phyloP scores from a whole-genome alignment of 2,797 vertebrate species.

The Orientallactaga sibirica region DNA sequence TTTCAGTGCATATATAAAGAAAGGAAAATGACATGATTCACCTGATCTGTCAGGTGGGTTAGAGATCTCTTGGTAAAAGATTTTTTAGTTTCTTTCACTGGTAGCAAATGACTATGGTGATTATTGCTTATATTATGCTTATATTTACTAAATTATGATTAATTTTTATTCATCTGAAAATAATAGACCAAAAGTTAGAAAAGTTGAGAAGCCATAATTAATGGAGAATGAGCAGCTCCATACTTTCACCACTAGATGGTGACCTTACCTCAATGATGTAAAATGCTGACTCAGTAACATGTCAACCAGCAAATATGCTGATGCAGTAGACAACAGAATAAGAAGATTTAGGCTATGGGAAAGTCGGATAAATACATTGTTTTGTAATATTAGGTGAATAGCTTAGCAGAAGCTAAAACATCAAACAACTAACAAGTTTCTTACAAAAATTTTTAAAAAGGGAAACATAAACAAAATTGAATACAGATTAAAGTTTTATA shows the following conservation, averaged over 20 bases:
- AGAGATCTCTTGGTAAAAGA: conserved; percentile 16
- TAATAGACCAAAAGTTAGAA: background rate
- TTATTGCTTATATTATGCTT: conserved; percentile 54
- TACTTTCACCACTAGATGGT: conserved; percentile 78
- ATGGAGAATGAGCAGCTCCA: conserved; percentile 56
- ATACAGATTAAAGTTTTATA: conserved; percentile 13
- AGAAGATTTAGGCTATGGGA: conserved; percentile 14
- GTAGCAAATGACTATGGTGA: conserved; percentile 20
- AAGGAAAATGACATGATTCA: conserved; percentile 16
- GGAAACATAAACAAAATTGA: conserved; percentile 52
- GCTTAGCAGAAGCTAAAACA: conserved; percentile 48
- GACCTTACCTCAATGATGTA: conserved; percentile 1
- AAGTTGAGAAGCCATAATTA: background rate
- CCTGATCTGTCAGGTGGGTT: conserved; percentile 29
- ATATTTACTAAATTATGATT: background rate
- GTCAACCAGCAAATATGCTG: conserved; percentile 29
- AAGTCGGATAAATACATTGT: conserved; percentile 17
- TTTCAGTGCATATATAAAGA: background rate
- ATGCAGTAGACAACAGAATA: conserved; percentile 8
- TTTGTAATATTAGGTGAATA: background rate
- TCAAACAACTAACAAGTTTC: background rate
- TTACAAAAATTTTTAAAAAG: background rate
- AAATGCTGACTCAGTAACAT: conserved; percentile 63
- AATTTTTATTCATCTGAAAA: conserved; percentile 54
- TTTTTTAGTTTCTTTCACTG: conserved; percentile 21